Conservation (phyloP, 2,888 invertebrate genomes). For the Ophion costatus region DNA sequence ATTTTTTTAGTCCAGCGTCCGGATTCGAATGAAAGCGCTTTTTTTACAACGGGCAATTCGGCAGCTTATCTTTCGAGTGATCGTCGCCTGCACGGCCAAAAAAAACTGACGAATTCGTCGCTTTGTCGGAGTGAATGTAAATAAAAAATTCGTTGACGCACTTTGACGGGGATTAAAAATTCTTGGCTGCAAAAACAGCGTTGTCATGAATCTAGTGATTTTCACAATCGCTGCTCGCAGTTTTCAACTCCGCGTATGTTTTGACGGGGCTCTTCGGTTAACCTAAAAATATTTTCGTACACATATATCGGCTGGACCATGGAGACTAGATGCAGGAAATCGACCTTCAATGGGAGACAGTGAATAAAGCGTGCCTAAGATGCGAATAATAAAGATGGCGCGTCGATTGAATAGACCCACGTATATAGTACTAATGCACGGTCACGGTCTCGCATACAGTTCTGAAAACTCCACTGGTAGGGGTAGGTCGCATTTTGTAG, state of each 20-base stretch:
- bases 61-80: neutral
- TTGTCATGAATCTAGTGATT: neutral
- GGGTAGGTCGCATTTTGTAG: too few relatives aligned
- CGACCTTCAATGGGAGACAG: too few relatives aligned
- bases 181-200: neutral
- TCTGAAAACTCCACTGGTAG: too few relatives aligned
- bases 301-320: neutral
- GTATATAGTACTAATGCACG: too few relatives aligned
- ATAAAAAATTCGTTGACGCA: neutral
- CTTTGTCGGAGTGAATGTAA: neutral
- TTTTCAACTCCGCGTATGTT: neutral
- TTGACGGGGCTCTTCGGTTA: neutral
- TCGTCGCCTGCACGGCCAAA: neutral
- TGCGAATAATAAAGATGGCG: too few relatives aligned
- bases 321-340: too few relatives aligned
- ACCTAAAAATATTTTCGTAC: neutral
- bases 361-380: too few relatives aligned
- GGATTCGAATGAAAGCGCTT: neutral
- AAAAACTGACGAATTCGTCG: neutral
- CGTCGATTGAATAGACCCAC: too few relatives aligned
- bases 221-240: neutral
- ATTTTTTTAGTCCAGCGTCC: neutral
- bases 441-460: too few relatives aligned
- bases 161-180: neutral
- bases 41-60: neutral